Conservation (phyloP, 2,113 vertebrate species). For the Protobothrops mucrosquamatus region DNA sequence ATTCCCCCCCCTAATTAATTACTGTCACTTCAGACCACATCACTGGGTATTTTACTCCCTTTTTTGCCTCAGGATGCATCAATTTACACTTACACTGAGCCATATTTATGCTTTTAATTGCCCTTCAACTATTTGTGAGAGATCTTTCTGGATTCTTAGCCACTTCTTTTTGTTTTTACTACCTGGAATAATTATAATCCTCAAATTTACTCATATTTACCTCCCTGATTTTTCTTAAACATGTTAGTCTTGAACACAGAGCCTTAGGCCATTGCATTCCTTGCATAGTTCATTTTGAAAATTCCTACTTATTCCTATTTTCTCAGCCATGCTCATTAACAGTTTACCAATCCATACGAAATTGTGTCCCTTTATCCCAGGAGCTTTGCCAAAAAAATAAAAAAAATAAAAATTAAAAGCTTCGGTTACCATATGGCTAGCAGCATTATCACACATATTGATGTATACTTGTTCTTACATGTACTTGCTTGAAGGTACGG, state of each 20-base stretch:
- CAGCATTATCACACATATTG: not conserved
- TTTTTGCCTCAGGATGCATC: not conserved
- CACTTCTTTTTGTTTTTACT: not conserved
- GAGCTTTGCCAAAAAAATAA: not conserved
- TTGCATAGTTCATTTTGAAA: not conserved
- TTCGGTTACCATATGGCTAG: not conserved
- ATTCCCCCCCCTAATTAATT: not conserved
- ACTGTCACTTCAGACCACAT: not conserved
- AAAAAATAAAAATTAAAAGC: no score
- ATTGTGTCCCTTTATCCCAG: not conserved
- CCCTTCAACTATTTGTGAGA: not conserved
- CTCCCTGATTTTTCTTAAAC: not conserved
- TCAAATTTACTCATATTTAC: not conserved
- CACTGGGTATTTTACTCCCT: not conserved
- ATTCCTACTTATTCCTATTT: not conserved
- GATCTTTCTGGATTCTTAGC: not conserved
- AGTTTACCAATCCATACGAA: not conserved
- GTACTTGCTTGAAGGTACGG: not conserved
- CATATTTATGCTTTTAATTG: not conserved
- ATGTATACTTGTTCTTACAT: not conserved
- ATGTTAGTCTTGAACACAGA: not conserved
- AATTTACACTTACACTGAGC: not conserved
- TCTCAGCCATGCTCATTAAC: not conserved
- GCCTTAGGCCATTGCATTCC: not conserved
- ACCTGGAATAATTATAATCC: not conserved